A percentile compares a stretch with the other conserved stretches of the same genome.
phyloP scores from a whole-genome alignment of 1,140 invertebrate species.

The Drosophila sp. region DNA sequence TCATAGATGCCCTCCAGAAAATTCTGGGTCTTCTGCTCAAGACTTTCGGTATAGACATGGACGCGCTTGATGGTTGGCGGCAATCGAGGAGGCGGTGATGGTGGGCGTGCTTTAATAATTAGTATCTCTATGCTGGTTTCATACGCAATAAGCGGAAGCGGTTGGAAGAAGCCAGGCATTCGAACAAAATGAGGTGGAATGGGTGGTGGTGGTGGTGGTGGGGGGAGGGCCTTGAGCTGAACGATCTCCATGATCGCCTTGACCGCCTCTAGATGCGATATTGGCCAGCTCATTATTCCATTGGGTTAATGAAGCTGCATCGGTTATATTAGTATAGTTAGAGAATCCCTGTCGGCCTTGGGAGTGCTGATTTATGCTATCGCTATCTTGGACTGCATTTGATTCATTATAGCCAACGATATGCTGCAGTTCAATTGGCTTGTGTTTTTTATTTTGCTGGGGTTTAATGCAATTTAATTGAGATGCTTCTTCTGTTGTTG shows the following conservation, averaged over 20 bases:
- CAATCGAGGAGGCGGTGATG: slow-evolving; percentile 76
- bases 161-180: slow-evolving; percentile 84
- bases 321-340: slow-evolving; percentile 71
- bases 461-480: slow-evolving; percentile 47
- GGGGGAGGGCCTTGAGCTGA: slow-evolving; percentile 59
- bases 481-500: not conserved
- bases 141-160: slow-evolving; percentile 81
- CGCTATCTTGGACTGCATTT: slow-evolving; percentile 53
- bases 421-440: slow-evolving; percentile 68
- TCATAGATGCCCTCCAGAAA: slow-evolving; percentile 83
- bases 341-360: slow-evolving; percentile 48
- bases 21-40: slow-evolving; percentile 81
- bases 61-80: slow-evolving; percentile 77
- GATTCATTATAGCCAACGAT: slow-evolving; percentile 76
- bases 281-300: slow-evolving; percentile 77
- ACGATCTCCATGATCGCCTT: slow-evolving; percentile 36
- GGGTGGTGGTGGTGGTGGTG: no score
- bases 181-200: slow-evolving; percentile 71
- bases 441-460: slow-evolving; percentile 61
- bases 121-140: slow-evolving; percentile 83
- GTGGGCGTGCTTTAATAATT: slow-evolving; percentile 74
- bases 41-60: slow-evolving; percentile 77
- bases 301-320: slow-evolving; percentile 75
- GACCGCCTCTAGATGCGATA: slow-evolving; percentile 50
- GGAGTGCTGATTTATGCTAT: slow-evolving; percentile 46